Conservation (phyloP, 2,888 invertebrate species). For the Leucophenga montana region DNA sequence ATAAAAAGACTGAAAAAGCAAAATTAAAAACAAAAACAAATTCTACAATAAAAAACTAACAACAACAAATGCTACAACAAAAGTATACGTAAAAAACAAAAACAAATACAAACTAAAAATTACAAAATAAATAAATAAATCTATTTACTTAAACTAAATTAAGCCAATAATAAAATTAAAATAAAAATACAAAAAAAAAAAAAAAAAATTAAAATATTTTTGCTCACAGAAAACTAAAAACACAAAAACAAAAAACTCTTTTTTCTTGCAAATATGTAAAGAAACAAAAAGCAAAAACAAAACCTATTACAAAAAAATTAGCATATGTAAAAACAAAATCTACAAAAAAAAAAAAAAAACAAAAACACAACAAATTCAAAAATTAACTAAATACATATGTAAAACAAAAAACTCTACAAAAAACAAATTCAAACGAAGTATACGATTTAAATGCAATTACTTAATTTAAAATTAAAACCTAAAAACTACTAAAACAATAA, state of each 20-base stretch:
- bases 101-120: constrained; percentile 30
- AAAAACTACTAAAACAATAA: too few relatives aligned
- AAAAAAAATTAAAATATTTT: constrained; percentile 57
- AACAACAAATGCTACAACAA: constrained; percentile 47
- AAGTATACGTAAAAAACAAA: constrained; percentile 36
- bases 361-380: constrained; percentile 52
- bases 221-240: constrained; percentile 60
- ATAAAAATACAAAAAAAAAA: constrained; percentile 43
- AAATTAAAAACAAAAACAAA: constrained; percentile 29
- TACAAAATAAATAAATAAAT: constrained; percentile 47
- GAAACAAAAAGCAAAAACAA: too few relatives aligned
- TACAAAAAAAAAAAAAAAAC: too few relatives aligned
- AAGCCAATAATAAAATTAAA: constrained; percentile 33
- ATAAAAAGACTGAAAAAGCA: constrained; percentile 24
- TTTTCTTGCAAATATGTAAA: constrained; percentile 46
- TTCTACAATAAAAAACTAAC: constrained; percentile 48
- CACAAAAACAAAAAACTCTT: constrained; percentile 36
- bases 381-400: too few relatives aligned
- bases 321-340: constrained; percentile 45
- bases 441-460: constrained; percentile 71
- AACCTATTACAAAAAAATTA: too few relatives aligned
- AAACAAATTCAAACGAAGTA: constrained; percentile 62
- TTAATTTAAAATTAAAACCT: constrained; percentile 57
- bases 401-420: constrained; percentile 34
- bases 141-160: constrained; percentile 34